phyloP scores from a whole-genome alignment of 2,113 vertebrate genomes.

The Montifringilla adamsi region DNA sequence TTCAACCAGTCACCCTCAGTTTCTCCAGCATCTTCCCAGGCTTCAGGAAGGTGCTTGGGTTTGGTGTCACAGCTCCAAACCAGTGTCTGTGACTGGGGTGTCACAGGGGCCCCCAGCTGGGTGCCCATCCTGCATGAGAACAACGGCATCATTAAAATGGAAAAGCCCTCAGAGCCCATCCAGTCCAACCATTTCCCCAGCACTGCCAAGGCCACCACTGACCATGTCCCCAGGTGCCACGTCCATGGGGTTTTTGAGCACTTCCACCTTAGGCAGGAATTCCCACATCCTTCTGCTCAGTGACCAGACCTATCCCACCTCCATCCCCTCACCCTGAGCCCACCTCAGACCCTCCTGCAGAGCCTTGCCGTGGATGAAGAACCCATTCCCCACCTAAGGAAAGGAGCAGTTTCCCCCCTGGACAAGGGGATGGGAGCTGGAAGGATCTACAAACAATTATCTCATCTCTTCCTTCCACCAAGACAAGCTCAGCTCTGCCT shows the following conservation, averaged over 20 bases:
- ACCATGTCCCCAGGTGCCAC: accelerated
- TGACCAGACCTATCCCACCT: neutral
- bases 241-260: accelerated
- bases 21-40: neutral
- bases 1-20: neutral
- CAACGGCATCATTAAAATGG: accelerated
- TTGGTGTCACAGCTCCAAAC: neutral
- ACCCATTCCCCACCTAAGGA: accelerated
- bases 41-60: neutral
- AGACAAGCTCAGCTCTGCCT: neutral
- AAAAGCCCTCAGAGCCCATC: neutral
- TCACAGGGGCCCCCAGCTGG: neutral
- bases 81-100: accelerated
- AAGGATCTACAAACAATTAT: neutral
- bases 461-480: neutral
- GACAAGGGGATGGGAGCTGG: neutral
- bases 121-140: neutral
- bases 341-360: neutral
- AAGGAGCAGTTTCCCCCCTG: neutral
- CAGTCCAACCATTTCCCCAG: neutral
- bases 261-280: neutral
- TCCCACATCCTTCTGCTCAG: neutral
- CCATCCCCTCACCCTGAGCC: neutral
- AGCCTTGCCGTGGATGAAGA: accelerated
- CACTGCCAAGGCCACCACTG: neutral